A percentile compares a stretch with the other conserved stretches of the same genome.
Evolutionary conservation across 2,113 vertebrate species (phyloP).

Genomic region (Serinus canaria): DNA sequence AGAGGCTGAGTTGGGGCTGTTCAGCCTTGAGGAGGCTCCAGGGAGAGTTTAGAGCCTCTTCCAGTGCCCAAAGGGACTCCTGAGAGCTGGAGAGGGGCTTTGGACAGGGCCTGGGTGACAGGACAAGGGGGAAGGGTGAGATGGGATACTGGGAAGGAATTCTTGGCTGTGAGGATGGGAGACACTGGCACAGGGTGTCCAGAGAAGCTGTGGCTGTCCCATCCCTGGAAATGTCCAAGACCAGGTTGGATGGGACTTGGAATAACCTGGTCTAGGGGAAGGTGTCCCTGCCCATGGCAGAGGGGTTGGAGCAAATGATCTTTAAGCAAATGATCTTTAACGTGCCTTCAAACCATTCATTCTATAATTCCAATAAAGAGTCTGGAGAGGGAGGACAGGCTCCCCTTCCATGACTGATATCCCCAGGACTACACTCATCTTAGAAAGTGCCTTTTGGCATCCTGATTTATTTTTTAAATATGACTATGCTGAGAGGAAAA

Average conservation of each 20-base stretch:
- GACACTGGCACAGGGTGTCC: accelerated
- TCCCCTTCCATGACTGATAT: not conserved
- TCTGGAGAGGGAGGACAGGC: not conserved
- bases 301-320: not conserved
- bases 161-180: not conserved
- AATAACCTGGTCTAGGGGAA: not conserved
- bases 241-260: not conserved
- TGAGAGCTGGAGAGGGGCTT: not conserved
- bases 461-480: not conserved
- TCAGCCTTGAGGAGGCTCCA: not conserved
- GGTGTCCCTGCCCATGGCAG: not conserved
- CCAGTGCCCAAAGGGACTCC: not conserved
- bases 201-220: not conserved
- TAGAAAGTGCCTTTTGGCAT: conserved; percentile 26
- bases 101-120: not conserved
- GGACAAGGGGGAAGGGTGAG: not conserved
- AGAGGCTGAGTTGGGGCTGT: not conserved
- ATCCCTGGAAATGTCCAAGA: not conserved
- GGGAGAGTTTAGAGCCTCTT: not conserved
- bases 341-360: not conserved
- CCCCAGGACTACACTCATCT: not conserved
- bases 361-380: not conserved
- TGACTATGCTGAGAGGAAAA: not conserved
- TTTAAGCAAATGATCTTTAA: not conserved
- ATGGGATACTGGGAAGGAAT: not conserved